Conservation (phyloP, 2,113 vertebrate genomes). For the Macrotus californicus region DNA sequence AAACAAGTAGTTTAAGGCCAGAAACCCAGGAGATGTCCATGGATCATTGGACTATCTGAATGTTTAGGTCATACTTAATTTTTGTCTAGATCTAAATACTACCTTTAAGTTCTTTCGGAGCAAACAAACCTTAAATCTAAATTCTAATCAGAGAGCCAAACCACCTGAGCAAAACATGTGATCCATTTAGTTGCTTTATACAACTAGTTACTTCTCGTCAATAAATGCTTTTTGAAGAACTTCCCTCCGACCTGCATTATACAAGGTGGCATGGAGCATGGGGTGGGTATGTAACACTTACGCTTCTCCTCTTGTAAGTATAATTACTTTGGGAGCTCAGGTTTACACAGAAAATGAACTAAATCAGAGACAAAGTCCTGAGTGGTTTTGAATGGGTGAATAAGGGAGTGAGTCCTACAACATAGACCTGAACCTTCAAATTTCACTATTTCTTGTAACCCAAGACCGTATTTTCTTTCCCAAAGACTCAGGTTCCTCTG, state of each 20-base stretch:
- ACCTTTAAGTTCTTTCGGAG: neutral
- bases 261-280: neutral
- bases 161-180: neutral
- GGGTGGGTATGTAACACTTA: neutral
- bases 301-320: neutral
- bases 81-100: neutral
- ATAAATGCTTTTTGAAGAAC: neutral
- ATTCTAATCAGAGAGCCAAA: neutral
- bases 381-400: neutral
- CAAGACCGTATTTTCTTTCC: neutral
- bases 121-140: neutral
- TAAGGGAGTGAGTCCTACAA: neutral
- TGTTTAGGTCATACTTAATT: neutral
- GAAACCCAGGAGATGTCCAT: neutral
- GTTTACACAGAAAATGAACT: slow-evolving; percentile 4
- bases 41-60: neutral
- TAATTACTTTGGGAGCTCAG: neutral
- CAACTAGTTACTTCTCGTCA: neutral
- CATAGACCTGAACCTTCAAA: neutral
- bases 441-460: neutral
- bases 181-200: neutral
- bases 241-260: neutral
- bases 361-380: neutral
- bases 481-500: neutral
- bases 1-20: neutral